A percentile compares a stretch with the other conserved stretches of the same genome.
These are phyloP conservation scores for Tupaia tana DNA, from an alignment of 2,113 vertebrate genomes.

Conservation along the genomic window DNA sequence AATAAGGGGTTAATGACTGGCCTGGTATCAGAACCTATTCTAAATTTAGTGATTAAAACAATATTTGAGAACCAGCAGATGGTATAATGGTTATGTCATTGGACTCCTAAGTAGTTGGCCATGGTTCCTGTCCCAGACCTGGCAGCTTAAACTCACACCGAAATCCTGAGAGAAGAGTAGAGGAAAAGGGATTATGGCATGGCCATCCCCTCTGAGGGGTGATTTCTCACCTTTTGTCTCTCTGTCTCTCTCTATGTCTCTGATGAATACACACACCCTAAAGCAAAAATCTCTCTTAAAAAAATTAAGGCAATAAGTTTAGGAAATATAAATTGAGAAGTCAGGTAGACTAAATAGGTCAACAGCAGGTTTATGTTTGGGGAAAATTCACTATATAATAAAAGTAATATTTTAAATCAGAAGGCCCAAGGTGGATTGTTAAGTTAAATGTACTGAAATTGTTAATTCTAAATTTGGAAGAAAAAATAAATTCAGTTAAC, in stretches of 20 bases:
- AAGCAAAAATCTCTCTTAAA: no score
- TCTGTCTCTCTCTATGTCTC: no score
- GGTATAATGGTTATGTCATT: no score
- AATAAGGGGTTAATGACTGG: neutral
- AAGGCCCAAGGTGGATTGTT: neutral
- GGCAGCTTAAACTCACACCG: no score
- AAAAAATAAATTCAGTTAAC: slow-evolving; percentile 19
- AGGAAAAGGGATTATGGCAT: no score
- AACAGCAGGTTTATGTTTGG: neutral
- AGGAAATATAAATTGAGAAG: neutral
- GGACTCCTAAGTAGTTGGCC: no score
- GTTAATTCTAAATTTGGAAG: neutral
- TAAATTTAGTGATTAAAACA: neutral
- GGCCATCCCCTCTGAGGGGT: no score
- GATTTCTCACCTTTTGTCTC: no score
- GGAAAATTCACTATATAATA: neutral
- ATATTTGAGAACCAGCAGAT: no score
- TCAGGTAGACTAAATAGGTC: neutral
- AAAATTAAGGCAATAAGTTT: neutral
- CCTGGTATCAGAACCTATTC: neutral
- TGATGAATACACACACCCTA: no score
- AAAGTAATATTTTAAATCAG: neutral
- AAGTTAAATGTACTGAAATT: neutral
- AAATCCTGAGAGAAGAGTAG: no score
- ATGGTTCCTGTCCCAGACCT: no score